Evolutionary conservation across 2,888 invertebrate species (phyloP).

Genomic region (Stramonita haemastoma): DNA sequence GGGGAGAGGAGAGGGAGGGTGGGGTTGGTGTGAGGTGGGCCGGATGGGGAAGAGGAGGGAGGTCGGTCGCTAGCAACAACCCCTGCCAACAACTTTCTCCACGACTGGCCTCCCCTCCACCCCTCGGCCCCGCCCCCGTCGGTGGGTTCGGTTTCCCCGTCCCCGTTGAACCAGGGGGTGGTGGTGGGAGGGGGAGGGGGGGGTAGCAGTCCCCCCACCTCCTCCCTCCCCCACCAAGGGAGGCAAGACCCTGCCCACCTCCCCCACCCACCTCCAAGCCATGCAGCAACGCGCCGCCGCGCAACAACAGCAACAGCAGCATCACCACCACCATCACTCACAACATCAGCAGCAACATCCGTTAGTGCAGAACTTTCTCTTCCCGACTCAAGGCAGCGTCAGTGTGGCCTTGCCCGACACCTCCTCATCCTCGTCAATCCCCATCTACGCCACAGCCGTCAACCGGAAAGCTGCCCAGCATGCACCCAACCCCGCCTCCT

Average conservation of each 20-base stretch:
- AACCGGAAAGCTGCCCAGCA: not conserved
- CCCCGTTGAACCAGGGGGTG: conserved; percentile 38
- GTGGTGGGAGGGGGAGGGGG: too few relatives aligned
- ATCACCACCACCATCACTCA: conserved; percentile 12
- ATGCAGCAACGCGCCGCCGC: conserved; percentile 92
- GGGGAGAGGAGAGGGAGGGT: not conserved
- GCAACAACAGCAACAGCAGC: conserved; percentile 16
- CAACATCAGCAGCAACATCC: conserved; percentile 24
- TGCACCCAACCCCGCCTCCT: not conserved
- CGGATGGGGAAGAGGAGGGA: conserved; percentile 4
- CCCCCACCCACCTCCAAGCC: conserved; percentile 96
- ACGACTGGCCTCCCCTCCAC: conserved; percentile 43
- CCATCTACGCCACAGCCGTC: conserved; percentile 15
- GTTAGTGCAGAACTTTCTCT: conserved; percentile 34
- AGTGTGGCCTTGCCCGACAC: not conserved
- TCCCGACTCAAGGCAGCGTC: not conserved
- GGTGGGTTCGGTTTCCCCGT: conserved; percentile 7
- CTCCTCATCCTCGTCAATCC: not conserved
- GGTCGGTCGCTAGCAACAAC: conserved; percentile 20
- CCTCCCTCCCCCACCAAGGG: conserved; percentile 87
- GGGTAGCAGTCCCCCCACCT: conserved; percentile 34
- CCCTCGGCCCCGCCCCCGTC: conserved; percentile 22
- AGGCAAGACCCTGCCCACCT: conserved; percentile 91
- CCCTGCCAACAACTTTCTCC: conserved; percentile 39
- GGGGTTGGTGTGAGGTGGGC: not conserved